phyloP scores from a whole-genome alignment of 2,888 invertebrate species.

The Ellobium chinense region DNA sequence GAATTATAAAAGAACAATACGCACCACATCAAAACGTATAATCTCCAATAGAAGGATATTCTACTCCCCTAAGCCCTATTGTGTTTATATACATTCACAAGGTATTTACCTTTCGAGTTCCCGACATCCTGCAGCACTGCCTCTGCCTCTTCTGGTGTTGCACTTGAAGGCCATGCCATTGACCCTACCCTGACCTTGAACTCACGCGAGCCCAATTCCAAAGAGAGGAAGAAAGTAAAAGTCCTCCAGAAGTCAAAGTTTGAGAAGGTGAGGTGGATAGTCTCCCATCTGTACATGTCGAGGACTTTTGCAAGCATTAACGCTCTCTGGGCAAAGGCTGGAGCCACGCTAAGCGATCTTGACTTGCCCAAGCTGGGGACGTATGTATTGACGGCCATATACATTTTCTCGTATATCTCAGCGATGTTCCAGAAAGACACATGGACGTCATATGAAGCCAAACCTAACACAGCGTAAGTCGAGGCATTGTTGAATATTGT shows the following conservation, averaged over 20 bases:
- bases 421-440: conserved; percentile 15
- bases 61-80: too few relatives aligned
- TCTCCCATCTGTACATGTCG: conserved; percentile 37
- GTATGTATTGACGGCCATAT: conserved; percentile 20
- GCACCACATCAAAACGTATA: too few relatives aligned
- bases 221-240: conserved; percentile 28
- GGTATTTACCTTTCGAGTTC: conserved; percentile 8
- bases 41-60: too few relatives aligned
- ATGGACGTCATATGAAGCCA: conserved; percentile 34
- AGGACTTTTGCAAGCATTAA: conserved; percentile 22
- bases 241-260: conserved; percentile 10
- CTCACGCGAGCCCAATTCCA: background rate
- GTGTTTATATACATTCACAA: too few relatives aligned
- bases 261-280: background rate
- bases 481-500: conserved; percentile 18
- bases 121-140: background rate
- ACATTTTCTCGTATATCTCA: conserved; percentile 31
- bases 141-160: background rate
- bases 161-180: background rate
- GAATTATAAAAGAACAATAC: too few relatives aligned
- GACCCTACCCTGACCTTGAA: conserved; percentile 4
- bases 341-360: background rate
- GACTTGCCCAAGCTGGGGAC: background rate
- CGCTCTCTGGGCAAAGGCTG: conserved; percentile 16
- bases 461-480: background rate